A percentile compares a stretch with the other conserved stretches of the same genome.
Evolutionary conservation across 2,888 invertebrate species (phyloP).

Genomic region (Drosophila buzzatii): DNA sequence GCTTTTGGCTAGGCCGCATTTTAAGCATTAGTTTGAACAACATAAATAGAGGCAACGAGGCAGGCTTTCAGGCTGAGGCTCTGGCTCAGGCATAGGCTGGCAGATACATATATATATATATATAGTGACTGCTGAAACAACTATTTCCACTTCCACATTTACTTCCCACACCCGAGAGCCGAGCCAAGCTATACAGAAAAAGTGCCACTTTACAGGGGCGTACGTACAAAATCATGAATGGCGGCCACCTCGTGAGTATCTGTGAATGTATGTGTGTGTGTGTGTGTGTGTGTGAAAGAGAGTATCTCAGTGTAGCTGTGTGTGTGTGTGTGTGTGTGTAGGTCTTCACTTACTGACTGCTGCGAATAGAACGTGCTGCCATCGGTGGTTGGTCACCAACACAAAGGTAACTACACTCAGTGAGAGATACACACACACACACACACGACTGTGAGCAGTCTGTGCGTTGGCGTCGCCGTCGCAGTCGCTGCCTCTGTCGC

Average conservation of each 20-base stretch:
- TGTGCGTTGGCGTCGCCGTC: conserved; percentile 1
- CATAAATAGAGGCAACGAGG: conserved; percentile 63
- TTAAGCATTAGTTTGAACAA: conserved; percentile 80
- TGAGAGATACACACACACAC: conserved; percentile 3
- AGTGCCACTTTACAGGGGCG: conserved; percentile 51
- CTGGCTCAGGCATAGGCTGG: no score
- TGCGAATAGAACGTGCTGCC: conserved; percentile 57
- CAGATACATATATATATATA: no score
- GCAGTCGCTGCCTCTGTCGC: conserved; percentile 20
- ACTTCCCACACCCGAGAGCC: not conserved
- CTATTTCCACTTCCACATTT: conserved; percentile 44
- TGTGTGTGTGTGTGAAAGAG: conserved; percentile 14
- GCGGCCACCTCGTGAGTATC: conserved; percentile 41
- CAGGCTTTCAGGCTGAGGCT: conserved; percentile 3
- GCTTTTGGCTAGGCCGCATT: conserved; percentile 70
- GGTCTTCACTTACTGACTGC: conserved; percentile 82
- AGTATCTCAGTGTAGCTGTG: conserved; percentile 12
- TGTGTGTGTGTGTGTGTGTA: conserved; percentile 30
- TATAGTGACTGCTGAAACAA: conserved; percentile 37
- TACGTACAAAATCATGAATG: conserved; percentile 71
- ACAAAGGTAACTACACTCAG: conserved; percentile 28
- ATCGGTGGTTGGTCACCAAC: conserved; percentile 66
- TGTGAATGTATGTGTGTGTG: not conserved
- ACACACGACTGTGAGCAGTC: conserved; percentile 4
- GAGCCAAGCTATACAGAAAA: conserved; percentile 15